Evolutionary conservation across 2,888 invertebrate genomes (phyloP), one percentile per base, ranked within the genome.

Genomic region (Leucoma salicis): DNA sequence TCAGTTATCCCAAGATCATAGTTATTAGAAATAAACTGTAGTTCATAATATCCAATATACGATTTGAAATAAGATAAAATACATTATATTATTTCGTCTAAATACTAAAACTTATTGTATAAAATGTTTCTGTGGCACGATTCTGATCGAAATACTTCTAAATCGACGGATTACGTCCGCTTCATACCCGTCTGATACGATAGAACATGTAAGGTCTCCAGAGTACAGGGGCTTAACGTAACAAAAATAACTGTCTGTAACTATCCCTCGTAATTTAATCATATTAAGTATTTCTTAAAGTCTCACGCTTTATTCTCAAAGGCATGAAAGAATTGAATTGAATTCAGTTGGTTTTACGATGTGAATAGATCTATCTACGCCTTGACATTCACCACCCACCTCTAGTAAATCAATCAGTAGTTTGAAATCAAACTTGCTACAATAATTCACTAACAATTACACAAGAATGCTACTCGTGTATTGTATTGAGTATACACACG

Each of bases 391-490:
- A 4, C 16, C 16, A 16, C 3, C 6, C 16, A 16, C 16, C n/a
- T 4, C 16, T 16, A 16, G 16, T 16, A 16, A 16, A 16, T 6
- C 3, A 16, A 16, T 16, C 16, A 16, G 16, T 16, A 16, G 16
- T 16, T 16, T 6, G 3, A 16, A 16, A 4, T 4, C 16, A 16
- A 16, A 16, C 6, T 16, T 16, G 6, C 16, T 16, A 16, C 6
- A 37, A 43, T 57, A 57, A 49, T 58, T 57, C 42, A 62, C 57
- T 48, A 63, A 63, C 53, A 35, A 44, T 53, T 47, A 53, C 40
- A 51, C 52, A 50, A 35, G 33, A 46, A 35, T 11, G 16, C 41
- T 48, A 16, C 35, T 11, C 11, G 31, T 31, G 14, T 14, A 31
- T 7, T 31, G 14, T 21, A 10, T 11, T 25, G 34, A 10, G 14